phyloP scores from a whole-genome alignment of 2,797 vertebrate genomes.

The Sternarchorhynchus goeldii region DNA sequence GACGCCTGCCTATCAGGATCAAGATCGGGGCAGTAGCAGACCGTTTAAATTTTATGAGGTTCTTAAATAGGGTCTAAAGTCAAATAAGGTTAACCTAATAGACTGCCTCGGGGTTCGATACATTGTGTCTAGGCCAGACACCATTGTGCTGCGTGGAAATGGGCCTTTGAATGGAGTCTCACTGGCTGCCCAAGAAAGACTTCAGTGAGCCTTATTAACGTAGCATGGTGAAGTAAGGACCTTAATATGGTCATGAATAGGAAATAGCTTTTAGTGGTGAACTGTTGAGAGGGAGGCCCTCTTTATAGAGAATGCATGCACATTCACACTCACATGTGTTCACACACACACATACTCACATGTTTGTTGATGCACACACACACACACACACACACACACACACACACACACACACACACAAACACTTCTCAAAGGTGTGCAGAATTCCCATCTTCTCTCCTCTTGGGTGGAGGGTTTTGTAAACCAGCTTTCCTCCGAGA shows the following conservation, averaged over 20 bases:
- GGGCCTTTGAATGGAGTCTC: constrained; percentile 34
- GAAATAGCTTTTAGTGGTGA: constrained; percentile 36
- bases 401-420: background rate
- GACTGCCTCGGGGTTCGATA: constrained; percentile 26
- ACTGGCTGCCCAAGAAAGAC: constrained; percentile 46
- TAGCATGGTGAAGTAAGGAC: constrained; percentile 45
- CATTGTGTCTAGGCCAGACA: constrained; percentile 24
- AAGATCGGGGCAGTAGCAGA: constrained; percentile 29
- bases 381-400: background rate
- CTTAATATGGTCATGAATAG: constrained; percentile 51
- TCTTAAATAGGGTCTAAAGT: constrained; percentile 46
- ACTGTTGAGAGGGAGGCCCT: constrained; percentile 23
- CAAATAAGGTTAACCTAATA: constrained; percentile 50
- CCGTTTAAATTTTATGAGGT: constrained; percentile 43
- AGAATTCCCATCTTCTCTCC: constrained; percentile 15
- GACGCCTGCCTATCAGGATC: constrained; percentile 10
- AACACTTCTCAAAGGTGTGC: background rate
- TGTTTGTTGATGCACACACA: background rate
- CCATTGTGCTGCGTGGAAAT: constrained; percentile 43
- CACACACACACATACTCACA: background rate
- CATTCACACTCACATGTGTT: background rate
- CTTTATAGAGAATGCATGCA: constrained; percentile 16
- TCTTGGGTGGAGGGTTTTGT: constrained; percentile 25
- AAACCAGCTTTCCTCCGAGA: constrained; percentile 50
- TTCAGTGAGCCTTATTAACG: constrained; percentile 56